phyloP scores from a whole-genome alignment of 1,140 invertebrate species.

The Zaprionus tsacasi region DNA sequence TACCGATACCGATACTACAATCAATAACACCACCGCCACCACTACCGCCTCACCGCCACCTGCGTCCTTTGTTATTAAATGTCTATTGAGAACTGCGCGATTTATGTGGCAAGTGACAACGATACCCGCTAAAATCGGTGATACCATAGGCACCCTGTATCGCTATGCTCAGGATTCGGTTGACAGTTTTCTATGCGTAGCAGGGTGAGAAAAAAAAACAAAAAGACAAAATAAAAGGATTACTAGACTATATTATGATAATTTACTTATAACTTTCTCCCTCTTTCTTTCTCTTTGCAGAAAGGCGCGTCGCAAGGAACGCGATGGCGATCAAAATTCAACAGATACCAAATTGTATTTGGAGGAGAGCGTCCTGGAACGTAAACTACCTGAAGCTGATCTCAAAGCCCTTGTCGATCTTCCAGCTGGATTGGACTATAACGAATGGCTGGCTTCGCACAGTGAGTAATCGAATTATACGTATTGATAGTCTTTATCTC shows the following conservation, averaged over 20 bases:
- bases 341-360: constrained; percentile 97
- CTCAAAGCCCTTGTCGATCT: constrained; percentile 96
- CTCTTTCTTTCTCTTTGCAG: constrained; percentile 86
- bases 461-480: constrained; percentile 88
- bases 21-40: background rate
- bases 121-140: constrained; percentile 81
- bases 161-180: constrained; percentile 83
- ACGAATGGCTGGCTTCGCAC: constrained; percentile 99
- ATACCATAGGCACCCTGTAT: constrained; percentile 78
- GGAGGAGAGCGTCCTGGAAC: constrained; percentile 96
- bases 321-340: constrained; percentile 91
- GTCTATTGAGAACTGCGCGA: constrained; percentile 76
- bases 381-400: constrained; percentile 96
- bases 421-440: constrained; percentile 96
- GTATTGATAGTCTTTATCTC: background rate
- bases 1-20: constrained; percentile 22
- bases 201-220: constrained; percentile 69
- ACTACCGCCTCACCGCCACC: constrained; percentile 30
- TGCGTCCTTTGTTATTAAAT: constrained; percentile 80
- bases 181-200: constrained; percentile 81
- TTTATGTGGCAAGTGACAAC: constrained; percentile 84
- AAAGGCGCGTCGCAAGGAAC: constrained; percentile 98
- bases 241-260: background rate
- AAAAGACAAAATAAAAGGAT: background rate
- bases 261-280: background rate